Evolutionary conservation across 2,888 invertebrate genomes (phyloP), one percentile per base, ranked within the genome.

Genomic region (Troides oblongomaculatus): DNA sequence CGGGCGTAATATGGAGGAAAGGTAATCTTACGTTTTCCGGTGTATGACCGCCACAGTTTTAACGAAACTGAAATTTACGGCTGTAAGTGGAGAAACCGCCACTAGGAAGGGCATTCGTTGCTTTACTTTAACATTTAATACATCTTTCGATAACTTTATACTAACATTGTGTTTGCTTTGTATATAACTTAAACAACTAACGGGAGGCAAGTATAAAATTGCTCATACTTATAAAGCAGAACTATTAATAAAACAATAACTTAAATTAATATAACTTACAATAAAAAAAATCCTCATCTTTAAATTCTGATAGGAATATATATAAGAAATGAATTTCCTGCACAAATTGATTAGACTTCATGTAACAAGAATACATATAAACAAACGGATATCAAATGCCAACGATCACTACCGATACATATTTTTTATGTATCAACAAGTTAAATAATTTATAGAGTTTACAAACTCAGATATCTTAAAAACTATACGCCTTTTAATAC

Each of bases 201-300:
- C 25, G 25, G 6, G 50, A 63, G 63, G 63, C 63, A 63, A 63
- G 63, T 17, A 6, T 25, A 7, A n/a, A 53, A n/a, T 53, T 7
- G 18, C 18, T 53, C n/a, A n/a, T 46, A 14, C 14, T 53, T 50
- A 53, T 7, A 5, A 53, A 53, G 18, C 53, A 18, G 3, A 18
- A 53, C 53, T 18, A 7, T 18, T 3, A 6, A 53, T 53, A 53
- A 53, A 53, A 7, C 7, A 53, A 53, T 53, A 53, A 53, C 7
- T 53, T 53, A 50, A 50, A 50, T 17, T 14, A 53, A 53, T 53
- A 53, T 53, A n/a, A 53, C 46, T 46, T 46, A 46, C 14, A 46
- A 46, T 14, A 14, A 46, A 46, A 46, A 12, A 14, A 4, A 14
- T 17, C 14, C 14, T 46, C 0, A 46, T 46, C 2, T 14, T 46